Percentiles rank a stretch among this genome's conserved stretches.
Conservation (phyloP, 2,113 vertebrate species). For the Larimichthys polyactis region DNA sequence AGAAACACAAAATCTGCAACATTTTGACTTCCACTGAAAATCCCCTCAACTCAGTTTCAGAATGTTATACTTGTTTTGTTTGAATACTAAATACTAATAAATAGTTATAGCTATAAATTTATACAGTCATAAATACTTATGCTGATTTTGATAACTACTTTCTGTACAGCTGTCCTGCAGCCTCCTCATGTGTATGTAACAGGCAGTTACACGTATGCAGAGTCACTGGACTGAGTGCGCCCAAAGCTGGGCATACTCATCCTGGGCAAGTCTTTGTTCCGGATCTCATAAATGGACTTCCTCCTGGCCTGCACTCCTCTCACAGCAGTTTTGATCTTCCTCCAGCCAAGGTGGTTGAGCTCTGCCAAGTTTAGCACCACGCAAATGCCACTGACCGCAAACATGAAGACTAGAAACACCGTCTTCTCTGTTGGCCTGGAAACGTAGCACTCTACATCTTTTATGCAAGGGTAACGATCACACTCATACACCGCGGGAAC, state of each 20-base stretch:
- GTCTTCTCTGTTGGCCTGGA: background rate
- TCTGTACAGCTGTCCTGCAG: constrained; percentile 12
- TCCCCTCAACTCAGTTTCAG: background rate
- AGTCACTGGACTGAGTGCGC: constrained; percentile 95
- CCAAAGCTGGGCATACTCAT: constrained; percentile 94
- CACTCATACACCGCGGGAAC: constrained; percentile 90
- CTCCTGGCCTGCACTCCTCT: constrained; percentile 91
- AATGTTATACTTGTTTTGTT: background rate
- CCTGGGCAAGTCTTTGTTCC: constrained; percentile 91
- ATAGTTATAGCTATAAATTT: background rate
- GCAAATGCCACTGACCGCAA: background rate
- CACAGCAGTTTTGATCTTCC: constrained; percentile 80
- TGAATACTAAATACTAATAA: background rate
- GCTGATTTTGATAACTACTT: background rate
- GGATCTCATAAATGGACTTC: constrained; percentile 94
- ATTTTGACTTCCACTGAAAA: background rate
- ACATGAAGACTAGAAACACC: constrained; percentile 5
- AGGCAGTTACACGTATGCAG: constrained; percentile 88
- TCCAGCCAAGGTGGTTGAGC: constrained; percentile 8
- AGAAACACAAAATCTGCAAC: background rate
- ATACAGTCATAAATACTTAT: background rate
- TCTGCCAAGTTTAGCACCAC: constrained; percentile 10
- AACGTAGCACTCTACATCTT: constrained; percentile 3
- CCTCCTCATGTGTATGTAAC: background rate
- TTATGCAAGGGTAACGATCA: constrained; percentile 9